Evolutionary conservation across 1,140 invertebrate species (phyloP), one percentile per base, ranked within the genome.

Genomic region (Helicoverpa zea): DNA sequence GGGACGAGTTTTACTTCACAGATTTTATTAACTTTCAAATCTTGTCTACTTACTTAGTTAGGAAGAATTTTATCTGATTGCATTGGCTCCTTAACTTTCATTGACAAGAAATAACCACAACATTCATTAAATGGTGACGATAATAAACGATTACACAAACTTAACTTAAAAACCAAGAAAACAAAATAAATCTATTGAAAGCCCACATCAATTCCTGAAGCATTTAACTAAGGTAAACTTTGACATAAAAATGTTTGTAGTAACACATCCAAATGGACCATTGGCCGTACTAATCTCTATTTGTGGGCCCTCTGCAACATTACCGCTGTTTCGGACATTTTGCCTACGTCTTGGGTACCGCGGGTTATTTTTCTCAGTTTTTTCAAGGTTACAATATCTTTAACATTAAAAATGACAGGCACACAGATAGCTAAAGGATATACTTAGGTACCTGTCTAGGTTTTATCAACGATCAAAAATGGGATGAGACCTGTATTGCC

Each of bases 201-300:
- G 51, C 61, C 29, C n/a, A 52, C 75, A 77, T 77, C 61, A 77
- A 77, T 77, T 49, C 43, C 29, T 12, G 43, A 77, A 35, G 18
- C 23, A 16, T 76, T 76, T 76, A 76, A 43, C 3, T 43, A 43
- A 43, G 14, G 61, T 77, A 54, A 29, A 54, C 35, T 77, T 66
- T 64, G 49, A 77, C 47, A 49, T 77, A 66, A 77, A 77, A 77
- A 54, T 63, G 49, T 77, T 49, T 29, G 76, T 70, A 81, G 78
- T 83, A 78, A 81, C 74, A 84, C 70, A 66, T 78, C 56, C 61
- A 85, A 87, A 89, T 86, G 87, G 88, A 54, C 86, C 86, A 89
- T 89, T 89, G 88, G 85, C 72, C 43, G 79, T 76, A 82, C 85
- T 87, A 88, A 89, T 89, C 73, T 84, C 75, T 83, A 81, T 87